A percentile compares a stretch with the other conserved stretches of the same genome.
Evolutionary conservation across 2,888 invertebrate species (phyloP).

Genomic region (Rotaria socialis): DNA sequence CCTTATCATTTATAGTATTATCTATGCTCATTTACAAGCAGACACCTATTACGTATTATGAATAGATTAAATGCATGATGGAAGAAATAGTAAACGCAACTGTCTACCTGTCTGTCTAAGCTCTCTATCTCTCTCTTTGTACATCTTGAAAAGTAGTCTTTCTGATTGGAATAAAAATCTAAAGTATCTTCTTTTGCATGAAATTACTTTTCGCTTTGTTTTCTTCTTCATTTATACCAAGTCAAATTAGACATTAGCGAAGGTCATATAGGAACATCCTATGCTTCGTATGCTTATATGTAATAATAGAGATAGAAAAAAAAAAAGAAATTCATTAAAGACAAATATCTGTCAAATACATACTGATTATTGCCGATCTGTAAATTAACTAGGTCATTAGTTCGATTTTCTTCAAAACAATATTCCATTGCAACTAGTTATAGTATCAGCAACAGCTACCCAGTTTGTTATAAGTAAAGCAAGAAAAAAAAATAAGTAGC

Average conservation of each 20-base stretch:
- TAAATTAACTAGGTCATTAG: background rate
- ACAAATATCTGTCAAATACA: background rate
- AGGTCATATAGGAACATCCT: background rate
- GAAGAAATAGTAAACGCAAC: background rate
- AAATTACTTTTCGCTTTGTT: background rate
- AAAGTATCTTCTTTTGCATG: background rate
- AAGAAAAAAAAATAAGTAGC: background rate
- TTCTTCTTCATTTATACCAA: background rate
- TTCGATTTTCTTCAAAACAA: background rate
- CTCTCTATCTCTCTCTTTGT: background rate
- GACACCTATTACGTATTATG: slow-evolving; percentile 1
- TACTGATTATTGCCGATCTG: background rate
- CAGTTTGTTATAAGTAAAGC: background rate
- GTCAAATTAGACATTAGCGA: background rate
- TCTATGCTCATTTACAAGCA: background rate
- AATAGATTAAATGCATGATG: background rate
- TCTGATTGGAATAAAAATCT: background rate
- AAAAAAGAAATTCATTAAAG: background rate
- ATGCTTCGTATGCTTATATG: background rate
- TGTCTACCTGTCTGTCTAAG: background rate
- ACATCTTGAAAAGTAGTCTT: background rate
- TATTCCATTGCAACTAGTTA: background rate
- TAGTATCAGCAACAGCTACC: background rate
- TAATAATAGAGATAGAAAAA: background rate
- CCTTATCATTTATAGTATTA: background rate